These are phyloP conservation scores for Trypoxylus dichotomus DNA, from an alignment of 1,140 invertebrate species.

Conservation along the genomic window DNA sequence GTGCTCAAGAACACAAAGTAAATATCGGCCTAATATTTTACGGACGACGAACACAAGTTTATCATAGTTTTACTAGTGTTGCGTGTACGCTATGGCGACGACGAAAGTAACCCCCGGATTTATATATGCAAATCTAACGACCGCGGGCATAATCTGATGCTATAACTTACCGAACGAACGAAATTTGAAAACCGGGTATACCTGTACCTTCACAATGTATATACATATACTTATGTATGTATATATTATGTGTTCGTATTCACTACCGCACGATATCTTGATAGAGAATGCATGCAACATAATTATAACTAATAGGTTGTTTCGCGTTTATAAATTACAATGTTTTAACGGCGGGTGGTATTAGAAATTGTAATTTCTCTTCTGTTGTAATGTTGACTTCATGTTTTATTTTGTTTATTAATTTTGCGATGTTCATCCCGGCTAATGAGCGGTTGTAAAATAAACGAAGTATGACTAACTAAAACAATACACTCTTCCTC, in stretches of 20 bases:
- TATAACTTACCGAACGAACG: conserved; percentile 50
- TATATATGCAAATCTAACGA: conserved; percentile 47
- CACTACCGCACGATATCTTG: conserved; percentile 40
- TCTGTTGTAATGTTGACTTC: not conserved
- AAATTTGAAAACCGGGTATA: conserved; percentile 45
- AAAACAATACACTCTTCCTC: no score
- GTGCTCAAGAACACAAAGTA: conserved; percentile 7
- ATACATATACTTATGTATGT: not conserved
- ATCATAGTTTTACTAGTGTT: conserved; percentile 44
- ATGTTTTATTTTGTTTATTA: not conserved
- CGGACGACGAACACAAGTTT: conserved; percentile 42
- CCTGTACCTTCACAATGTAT: not conserved
- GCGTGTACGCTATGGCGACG: conserved; percentile 35
- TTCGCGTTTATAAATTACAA: conserved; percentile 50
- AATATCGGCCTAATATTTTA: conserved; percentile 35
- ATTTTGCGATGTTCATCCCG: not conserved
- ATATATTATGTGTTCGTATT: not conserved
- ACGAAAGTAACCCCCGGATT: conserved; percentile 29
- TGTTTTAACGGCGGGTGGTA: conserved; percentile 19
- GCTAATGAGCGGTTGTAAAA: not conserved
- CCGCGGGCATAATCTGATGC: conserved; percentile 47
- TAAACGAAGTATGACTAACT: no score
- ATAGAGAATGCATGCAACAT: conserved; percentile 50
- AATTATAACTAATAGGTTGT: conserved; percentile 54
- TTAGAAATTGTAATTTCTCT: conserved; percentile 11